Evolutionary conservation across 2,113 vertebrate species (phyloP), one percentile per base, ranked within the genome.

Genomic region (Oncorhynchus gorbuscha): DNA sequence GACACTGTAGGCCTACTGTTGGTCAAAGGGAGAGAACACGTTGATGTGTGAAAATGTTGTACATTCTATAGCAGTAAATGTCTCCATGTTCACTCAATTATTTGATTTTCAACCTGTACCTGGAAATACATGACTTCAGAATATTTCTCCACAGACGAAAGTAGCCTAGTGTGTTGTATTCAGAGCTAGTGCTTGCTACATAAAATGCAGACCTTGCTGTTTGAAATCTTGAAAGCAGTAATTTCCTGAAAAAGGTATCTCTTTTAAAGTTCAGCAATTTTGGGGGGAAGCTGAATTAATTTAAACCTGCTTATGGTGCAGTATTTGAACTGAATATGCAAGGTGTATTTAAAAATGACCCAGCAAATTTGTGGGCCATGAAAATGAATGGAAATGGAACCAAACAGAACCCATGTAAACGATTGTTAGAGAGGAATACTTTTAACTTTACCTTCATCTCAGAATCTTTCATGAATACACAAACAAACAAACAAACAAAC

Each of bases 271-370:
- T 69, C 49, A 66, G 4, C 68, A 66, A 4, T 67, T 16, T 12
- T 69, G 12, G 55, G 80, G 72, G 73, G 48, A 73, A 22, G 30
- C 58, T 82, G 14, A 76, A 81, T 77, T 76, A 62, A 82, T 83
- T 81, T 79, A 75, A 81, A 85, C 73, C 5, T 84, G 78, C 82
- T 86, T 76, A 76, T 64, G 72, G 55, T 80, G 72, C 78, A 84
- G 77, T 26, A 24, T 73, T 69, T 78, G 64, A 82, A 73, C 35
- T 77, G 59, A 55, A 77, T 69, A 81, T 71, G 18, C 49, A 65
- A 74, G 16, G 51, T 62, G 13, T 73, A 71, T 77, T 59, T 73
- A 69, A 75, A 85, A 82, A 82, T 30, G 64, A 72, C n/a, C 76
- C 73, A 82, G 69, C 58, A 73, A 39, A 74, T 81, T 80, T 69